These are phyloP conservation scores for Arrhamphus sclerolepis DNA, from an alignment of 2,797 vertebrate genomes.

Conservation along the genomic window DNA sequence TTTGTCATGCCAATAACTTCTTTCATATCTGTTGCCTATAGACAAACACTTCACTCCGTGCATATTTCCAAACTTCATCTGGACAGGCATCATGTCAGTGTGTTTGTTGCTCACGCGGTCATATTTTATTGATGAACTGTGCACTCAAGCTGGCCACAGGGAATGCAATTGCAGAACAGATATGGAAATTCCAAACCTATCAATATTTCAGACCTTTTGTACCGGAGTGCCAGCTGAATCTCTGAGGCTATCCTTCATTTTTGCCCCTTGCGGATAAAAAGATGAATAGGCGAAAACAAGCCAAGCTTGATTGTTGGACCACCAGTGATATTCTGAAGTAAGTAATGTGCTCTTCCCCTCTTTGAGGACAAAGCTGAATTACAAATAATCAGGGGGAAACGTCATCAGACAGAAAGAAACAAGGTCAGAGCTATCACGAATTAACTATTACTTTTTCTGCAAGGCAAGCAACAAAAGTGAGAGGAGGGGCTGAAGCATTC, in stretches of 20 bases:
- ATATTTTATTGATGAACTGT: constrained; percentile 66
- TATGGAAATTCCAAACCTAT: constrained; percentile 65
- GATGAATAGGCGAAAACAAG: constrained; percentile 51
- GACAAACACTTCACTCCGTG: constrained; percentile 8
- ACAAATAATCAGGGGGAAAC: constrained; percentile 64
- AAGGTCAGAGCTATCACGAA: constrained; percentile 67
- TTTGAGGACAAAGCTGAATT: constrained; percentile 64
- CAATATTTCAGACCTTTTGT: constrained; percentile 63
- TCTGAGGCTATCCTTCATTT: constrained; percentile 55
- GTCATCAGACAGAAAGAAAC: constrained; percentile 54
- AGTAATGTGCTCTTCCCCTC: constrained; percentile 44
- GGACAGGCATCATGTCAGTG: constrained; percentile 34
- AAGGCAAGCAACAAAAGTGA: constrained; percentile 67
- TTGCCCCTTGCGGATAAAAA: constrained; percentile 54
- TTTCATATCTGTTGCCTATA: constrained; percentile 47
- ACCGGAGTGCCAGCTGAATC: constrained; percentile 34
- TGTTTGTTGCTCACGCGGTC: constrained; percentile 42
- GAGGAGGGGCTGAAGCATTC: constrained; percentile 28
- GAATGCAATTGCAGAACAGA: constrained; percentile 55
- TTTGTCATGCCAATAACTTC: constrained; percentile 45
- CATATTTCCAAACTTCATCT: constrained; percentile 36
- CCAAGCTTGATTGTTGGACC: constrained; percentile 52
- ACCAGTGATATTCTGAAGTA: constrained; percentile 53
- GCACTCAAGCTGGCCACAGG: constrained; percentile 25
- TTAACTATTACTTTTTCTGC: constrained; percentile 61